Evolutionary conservation across 2,113 vertebrate species (phyloP), one percentile per base, ranked within the genome.

Genomic region (Melanerpes formicivorus): DNA sequence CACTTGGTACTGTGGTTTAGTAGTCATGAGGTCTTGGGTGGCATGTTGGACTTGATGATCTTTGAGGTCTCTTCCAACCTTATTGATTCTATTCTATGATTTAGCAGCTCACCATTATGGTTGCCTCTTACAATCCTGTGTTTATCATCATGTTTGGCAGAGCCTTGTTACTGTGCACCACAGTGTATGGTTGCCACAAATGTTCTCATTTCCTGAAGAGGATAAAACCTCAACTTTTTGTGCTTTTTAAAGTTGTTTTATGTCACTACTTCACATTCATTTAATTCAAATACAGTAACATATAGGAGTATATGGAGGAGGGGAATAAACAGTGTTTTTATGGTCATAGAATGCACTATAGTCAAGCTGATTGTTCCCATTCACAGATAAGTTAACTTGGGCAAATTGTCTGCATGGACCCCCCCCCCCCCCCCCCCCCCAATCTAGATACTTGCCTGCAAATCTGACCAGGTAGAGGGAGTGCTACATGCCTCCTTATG

Each of bases 211-310:
- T 66, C 40, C 32, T 2, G 4, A 22, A 76, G 74, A 55, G 69
- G 66, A 18, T 58, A 71, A 15, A 2, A n/a, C 17, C 23, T 27
- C 29, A 4, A 52, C 50, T 52, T 52, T 52, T 6, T 52, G 23
- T n/a, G 2, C 80, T 64, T 87, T 80, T 81, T 13, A 17, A 32
- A 71, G 46, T 56, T 63, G 18, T 30, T 71, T 88, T 50, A 2
- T 78, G 14, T 67, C 2, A 2, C 5, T 42, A 48, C 29, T 40
- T 60, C 50, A 40, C 0, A 0, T 44, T 80, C 3, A 17, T 59
- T 30, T 32, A 26, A 23, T 55, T 94, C 42, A 92, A 77, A 80
- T 26, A 2, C 22, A 23, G 11, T 54, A 63, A 73, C 32, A 26
- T 46, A 18, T 2, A 73, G 56, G 14, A 93, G 11, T 4, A 0